Conservation (phyloP, 2,797 vertebrate genomes). For the Hapalemur alaotrensis region DNA sequence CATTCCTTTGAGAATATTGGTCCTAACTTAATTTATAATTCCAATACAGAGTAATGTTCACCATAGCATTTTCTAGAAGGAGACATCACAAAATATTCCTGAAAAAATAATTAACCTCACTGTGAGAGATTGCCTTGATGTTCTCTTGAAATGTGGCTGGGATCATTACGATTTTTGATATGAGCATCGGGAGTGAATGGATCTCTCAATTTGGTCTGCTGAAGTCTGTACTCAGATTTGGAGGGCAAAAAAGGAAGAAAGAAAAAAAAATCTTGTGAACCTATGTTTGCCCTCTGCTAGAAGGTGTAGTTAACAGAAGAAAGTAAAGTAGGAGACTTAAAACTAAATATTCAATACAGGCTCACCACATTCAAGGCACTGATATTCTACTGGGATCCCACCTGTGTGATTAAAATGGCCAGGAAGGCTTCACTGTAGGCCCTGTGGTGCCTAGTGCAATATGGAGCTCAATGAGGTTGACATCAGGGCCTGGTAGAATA, state of each 20-base stretch:
- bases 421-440: not conserved
- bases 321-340: not conserved
- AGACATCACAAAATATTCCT: slow-evolving; percentile 33
- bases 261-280: not conserved
- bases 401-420: not conserved
- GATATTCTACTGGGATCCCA: not conserved
- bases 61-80: slow-evolving; percentile 64
- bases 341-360: not conserved
- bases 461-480: not conserved
- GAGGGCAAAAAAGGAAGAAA: not conserved
- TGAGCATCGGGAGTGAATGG: not conserved
- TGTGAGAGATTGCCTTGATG: slow-evolving; percentile 37
- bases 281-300: not conserved
- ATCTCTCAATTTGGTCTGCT: not conserved
- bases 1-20: slow-evolving; percentile 58
- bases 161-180: not conserved
- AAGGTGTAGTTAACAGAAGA: not conserved
- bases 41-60: slow-evolving; percentile 1
- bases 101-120: slow-evolving; percentile 71
- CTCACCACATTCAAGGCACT: not conserved
- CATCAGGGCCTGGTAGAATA: not conserved
- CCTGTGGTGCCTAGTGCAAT: too few species aligned
- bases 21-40: slow-evolving; percentile 66
- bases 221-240: slow-evolving; percentile 12
- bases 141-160: not conserved